Evolutionary conservation across 2,888 invertebrate genomes (phyloP).

Genomic region (Drosophila algonquin): DNA sequence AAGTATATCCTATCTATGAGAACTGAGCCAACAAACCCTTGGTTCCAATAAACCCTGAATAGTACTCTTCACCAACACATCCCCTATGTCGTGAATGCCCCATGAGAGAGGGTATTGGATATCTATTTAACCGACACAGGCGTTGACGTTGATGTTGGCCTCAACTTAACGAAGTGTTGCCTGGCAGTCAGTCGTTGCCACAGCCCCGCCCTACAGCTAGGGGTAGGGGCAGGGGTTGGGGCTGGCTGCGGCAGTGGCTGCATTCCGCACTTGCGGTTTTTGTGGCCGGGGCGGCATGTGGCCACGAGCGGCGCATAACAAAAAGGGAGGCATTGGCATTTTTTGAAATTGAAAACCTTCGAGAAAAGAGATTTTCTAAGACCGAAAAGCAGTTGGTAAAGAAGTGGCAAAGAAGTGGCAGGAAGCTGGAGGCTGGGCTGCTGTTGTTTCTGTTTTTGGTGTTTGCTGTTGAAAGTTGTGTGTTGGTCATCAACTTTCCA

Average conservation of each 20-base stretch:
- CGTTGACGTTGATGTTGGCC: conserved; percentile 75
- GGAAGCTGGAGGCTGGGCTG: neutral
- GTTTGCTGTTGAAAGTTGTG: conserved; percentile 22
- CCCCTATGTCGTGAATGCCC: neutral
- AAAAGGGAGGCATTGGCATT: conserved; percentile 50
- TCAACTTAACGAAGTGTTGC: conserved; percentile 77
- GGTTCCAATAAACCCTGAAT: neutral
- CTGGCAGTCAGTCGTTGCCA: conserved; percentile 37
- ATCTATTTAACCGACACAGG: conserved; percentile 77
- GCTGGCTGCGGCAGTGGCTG: conserved; percentile 25
- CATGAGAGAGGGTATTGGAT: conserved; percentile 20
- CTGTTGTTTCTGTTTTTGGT: conserved; percentile 1
- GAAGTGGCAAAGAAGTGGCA: neutral
- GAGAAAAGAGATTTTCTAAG: conserved; percentile 60
- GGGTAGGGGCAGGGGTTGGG: conserved; percentile 13
- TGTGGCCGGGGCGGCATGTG: conserved; percentile 53
- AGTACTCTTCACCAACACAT: no score
- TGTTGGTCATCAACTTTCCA: conserved; percentile 75
- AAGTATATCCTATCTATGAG: no score
- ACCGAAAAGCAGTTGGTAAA: conserved; percentile 2
- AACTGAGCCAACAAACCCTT: no score
- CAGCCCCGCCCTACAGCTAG: conserved; percentile 31
- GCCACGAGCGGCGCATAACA: conserved; percentile 68
- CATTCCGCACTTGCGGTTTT: conserved; percentile 74
- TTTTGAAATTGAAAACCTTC: conserved; percentile 67